phyloP scores from a whole-genome alignment of 2,797 vertebrate genomes.

The Sebastes iracundus region DNA sequence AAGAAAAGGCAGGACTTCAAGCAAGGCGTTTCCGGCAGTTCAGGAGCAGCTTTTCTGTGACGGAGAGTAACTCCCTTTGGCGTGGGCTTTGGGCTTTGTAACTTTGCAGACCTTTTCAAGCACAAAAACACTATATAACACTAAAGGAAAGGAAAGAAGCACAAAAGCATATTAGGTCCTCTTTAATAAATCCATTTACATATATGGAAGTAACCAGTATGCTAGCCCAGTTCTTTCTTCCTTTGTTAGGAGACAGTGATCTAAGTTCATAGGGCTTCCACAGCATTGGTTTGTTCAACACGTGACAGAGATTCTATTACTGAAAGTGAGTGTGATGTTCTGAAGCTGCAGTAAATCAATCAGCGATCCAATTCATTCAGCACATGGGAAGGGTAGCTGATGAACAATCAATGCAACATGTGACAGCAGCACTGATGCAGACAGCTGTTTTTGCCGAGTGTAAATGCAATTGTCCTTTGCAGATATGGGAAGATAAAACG shows the following conservation, averaged over 20 bases:
- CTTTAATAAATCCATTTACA: neutral
- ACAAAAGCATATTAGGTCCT: no score
- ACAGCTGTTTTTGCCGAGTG: neutral
- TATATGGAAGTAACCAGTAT: neutral
- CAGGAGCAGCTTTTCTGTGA: no score
- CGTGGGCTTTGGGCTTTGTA: no score
- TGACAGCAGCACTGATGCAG: slow-evolving; percentile 37
- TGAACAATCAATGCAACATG: slow-evolving; percentile 60
- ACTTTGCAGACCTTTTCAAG: no score
- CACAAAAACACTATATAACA: no score
- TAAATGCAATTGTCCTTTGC: neutral
- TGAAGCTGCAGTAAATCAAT: slow-evolving; percentile 69
- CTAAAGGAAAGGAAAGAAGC: no score
- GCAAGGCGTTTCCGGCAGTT: no score
- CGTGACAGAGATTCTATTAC: slow-evolving; percentile 42
- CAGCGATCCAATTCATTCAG: slow-evolving; percentile 55
- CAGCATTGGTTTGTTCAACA: slow-evolving; percentile 18
- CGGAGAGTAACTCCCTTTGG: no score
- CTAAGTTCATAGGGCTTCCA: neutral
- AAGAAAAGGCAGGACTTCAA: no score
- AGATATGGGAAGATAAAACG: neutral
- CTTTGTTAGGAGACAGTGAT: neutral
- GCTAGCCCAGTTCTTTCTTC: neutral
- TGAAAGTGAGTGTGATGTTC: slow-evolving; percentile 55
- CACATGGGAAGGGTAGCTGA: slow-evolving; percentile 52